Conservation (phyloP, 2,888 invertebrate species). For the Volucella inanis region DNA sequence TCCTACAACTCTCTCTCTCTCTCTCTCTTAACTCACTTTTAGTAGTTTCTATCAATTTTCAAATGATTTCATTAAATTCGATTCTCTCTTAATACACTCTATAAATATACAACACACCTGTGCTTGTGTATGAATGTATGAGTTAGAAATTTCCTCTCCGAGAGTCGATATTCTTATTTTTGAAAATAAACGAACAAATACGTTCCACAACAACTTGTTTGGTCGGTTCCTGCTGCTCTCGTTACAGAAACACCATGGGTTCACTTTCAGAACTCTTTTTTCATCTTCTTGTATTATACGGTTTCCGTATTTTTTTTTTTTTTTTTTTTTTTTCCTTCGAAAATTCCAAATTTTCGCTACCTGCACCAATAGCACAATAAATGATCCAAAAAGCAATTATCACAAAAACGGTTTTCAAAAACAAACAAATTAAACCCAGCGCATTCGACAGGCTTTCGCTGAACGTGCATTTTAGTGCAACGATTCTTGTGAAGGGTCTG, state of each 20-base stretch:
- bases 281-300: constrained; percentile 10
- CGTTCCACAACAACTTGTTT: constrained; percentile 74
- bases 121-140: neutral
- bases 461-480: constrained; percentile 61
- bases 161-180: constrained; percentile 3
- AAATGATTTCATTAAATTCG: neutral
- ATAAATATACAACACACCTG: neutral
- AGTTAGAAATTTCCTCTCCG: constrained; percentile 5
- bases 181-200: constrained; percentile 61
- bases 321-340: constrained; percentile 8
- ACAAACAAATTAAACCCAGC: constrained; percentile 61
- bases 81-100: neutral
- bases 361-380: constrained; percentile 32
- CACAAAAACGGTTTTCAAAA: constrained; percentile 32
- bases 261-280: constrained; percentile 12
- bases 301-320: constrained; percentile 9
- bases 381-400: constrained; percentile 18
- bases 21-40: neutral
- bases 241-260: constrained; percentile 45
- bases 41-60: constrained; percentile 26
- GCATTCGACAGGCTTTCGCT: constrained; percentile 45
- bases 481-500: constrained; percentile 55
- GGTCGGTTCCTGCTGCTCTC: constrained; percentile 52
- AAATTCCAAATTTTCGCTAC: constrained; percentile 15
- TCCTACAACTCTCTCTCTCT: neutral